Base-by-base conservation (phyloP, 2,888 invertebrate species). In the Eupithecia subumbrata region DNA sequence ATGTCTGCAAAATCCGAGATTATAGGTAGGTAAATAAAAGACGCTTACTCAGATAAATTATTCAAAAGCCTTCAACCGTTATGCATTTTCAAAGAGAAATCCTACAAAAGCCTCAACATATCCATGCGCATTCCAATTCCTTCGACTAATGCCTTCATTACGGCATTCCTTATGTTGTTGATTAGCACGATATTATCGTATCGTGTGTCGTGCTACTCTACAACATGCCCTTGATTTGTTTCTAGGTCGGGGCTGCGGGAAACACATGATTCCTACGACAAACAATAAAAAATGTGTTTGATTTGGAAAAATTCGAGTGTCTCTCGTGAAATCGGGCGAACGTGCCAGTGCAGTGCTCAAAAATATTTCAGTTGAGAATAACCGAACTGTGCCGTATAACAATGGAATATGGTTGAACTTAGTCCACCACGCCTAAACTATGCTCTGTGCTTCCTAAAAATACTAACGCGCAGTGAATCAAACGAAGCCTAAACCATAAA, bases 401-500 rank as follows among this genome's bases (percentile, higher is more conserved):
- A 90, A 95, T 95, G 95, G 95, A 95, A 95, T 95, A 94, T 94
- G 95, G 95, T 91, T 95, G 93, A 95, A 89, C 83, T 82, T 80
- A 78, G 80, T 80, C 81, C 81, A 82, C 74, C 63, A 85, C 84
- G 84, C 84, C 85, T 85, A 87, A 91, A 93, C 92, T 91, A 91
- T 94, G 93, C 92, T 92, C 92, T 91, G 92, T 94, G 93, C 92
- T 92, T 92, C 91, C 91, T 86, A 88, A 84, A 68, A 81, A 91
- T 90, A 87, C 84, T 85, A 83, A 83, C 84, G 91, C 90, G 90
- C 90, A 91, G 91, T 90, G 88, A 90, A 82, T 80, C 75, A 76
- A 78, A 76, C 45, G 60, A 73, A 77, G 82, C 82, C 80, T 80
- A 82, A 80, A 74, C 78, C 71, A 72, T 25, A 74, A 78, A 81